phyloP scores from a whole-genome alignment of 2,888 invertebrate species.

The Prosapia bicincta region DNA sequence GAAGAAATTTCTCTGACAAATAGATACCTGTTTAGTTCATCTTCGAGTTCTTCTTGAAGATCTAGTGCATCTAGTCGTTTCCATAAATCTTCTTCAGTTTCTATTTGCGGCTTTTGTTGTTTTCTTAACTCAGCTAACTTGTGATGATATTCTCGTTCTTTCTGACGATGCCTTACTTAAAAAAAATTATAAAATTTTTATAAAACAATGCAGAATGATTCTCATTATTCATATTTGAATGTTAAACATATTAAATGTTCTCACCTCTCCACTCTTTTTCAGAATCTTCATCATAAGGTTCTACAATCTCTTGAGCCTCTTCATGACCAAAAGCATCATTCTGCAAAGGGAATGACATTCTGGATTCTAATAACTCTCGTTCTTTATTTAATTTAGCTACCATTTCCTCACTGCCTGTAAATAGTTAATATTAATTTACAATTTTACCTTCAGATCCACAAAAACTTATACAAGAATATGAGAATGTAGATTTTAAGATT shows the following conservation, averaged over 20 bases:
- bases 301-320: conserved; percentile 62
- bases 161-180: conserved; percentile 48
- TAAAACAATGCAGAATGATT: too few relatives aligned
- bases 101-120: conserved; percentile 41
- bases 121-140: conserved; percentile 49
- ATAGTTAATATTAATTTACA: background rate
- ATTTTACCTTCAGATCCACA: too few relatives aligned
- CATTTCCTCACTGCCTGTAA: conserved; percentile 61
- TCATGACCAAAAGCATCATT: conserved; percentile 50
- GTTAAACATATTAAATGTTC: too few relatives aligned
- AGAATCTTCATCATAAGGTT: conserved; percentile 63
- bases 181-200: too few relatives aligned
- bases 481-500: too few relatives aligned
- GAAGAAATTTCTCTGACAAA: too few relatives aligned
- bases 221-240: too few relatives aligned
- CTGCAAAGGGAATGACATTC: conserved; percentile 56
- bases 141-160: conserved; percentile 48
- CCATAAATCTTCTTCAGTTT: conserved; percentile 49
- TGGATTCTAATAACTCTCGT: conserved; percentile 58
- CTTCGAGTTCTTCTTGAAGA: conserved; percentile 56
- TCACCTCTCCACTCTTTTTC: conserved; percentile 65
- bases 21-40: conserved; percentile 47
- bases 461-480: too few relatives aligned
- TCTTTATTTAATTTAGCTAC: conserved; percentile 60
- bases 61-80: conserved; percentile 58